Percentiles rank a stretch among this genome's conserved stretches.
phyloP scores from a whole-genome alignment of 2,888 invertebrate species.

The Nomada hirtipes region DNA sequence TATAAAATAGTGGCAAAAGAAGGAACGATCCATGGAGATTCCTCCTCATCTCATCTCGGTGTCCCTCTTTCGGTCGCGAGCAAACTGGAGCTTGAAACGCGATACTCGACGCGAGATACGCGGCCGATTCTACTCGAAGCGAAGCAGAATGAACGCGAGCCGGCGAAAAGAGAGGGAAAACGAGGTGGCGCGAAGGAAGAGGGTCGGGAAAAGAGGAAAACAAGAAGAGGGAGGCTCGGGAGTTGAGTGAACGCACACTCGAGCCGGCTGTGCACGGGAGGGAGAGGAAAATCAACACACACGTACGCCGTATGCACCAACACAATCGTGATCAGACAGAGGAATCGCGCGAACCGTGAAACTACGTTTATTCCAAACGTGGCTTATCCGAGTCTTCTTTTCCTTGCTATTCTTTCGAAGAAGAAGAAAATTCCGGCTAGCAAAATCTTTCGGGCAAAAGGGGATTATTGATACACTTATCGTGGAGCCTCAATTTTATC shows the following conservation, averaged over 20 bases:
- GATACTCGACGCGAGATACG: conserved; percentile 70
- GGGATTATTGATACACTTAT: not conserved
- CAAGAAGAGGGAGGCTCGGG: conserved; percentile 44
- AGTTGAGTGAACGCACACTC: conserved; percentile 59
- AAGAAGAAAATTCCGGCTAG: not conserved
- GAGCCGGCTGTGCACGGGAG: conserved; percentile 25
- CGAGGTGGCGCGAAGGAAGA: conserved; percentile 49
- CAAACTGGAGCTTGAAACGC: conserved; percentile 75
- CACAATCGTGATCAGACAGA: not conserved
- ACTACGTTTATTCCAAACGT: conserved; percentile 25
- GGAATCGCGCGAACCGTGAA: conserved; percentile 13
- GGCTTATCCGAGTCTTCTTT: not conserved
- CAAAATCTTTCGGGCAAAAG: not conserved
- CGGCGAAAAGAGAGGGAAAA: conserved; percentile 51
- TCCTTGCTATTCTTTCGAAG: not conserved
- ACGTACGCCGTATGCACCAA: not conserved
- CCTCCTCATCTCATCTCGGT: conserved; percentile 24
- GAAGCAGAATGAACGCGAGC: conserved; percentile 50
- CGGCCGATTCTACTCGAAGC: conserved; percentile 53
- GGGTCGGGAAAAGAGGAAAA: conserved; percentile 54
- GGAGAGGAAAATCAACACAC: conserved; percentile 22
- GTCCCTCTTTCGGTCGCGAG: conserved; percentile 53
- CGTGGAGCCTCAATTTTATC: too few relatives aligned
- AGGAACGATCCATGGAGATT: not conserved
- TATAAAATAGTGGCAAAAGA: not conserved